Evolutionary conservation across 92 coral and sea anemone species (phyloP).

Genomic region (Ricordea florida): DNA sequence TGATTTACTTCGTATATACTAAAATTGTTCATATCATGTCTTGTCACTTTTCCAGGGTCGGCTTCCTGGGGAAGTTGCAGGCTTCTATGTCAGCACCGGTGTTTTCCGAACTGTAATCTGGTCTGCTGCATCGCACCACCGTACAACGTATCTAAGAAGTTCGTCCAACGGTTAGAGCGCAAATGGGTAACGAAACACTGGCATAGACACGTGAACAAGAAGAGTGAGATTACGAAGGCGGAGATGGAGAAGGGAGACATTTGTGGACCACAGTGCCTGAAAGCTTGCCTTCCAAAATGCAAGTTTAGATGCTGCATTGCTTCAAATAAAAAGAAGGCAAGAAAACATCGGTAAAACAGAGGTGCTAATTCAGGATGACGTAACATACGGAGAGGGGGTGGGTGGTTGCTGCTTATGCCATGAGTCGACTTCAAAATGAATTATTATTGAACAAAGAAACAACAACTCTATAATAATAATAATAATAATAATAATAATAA

Average conservation of each 20-base stretch:
- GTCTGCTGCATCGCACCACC: slow-evolving; percentile 91
- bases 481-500: too few relatives aligned
- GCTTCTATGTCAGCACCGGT: slow-evolving; percentile 80
- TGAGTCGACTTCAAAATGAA: too few relatives aligned
- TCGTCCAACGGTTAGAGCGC: background rate
- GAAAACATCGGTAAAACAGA: background rate
- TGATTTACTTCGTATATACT: too few relatives aligned
- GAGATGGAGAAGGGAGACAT: slow-evolving; percentile 35
- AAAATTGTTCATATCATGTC: too few relatives aligned
- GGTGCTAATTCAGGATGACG: background rate
- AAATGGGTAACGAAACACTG: background rate
- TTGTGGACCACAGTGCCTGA: slow-evolving; percentile 66
- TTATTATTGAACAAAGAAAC: too few relatives aligned
- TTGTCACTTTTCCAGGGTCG: slow-evolving; percentile 61
- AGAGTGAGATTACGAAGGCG: slow-evolving; percentile 22
- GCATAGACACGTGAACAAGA: slow-evolving; percentile 1
- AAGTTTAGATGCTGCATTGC: slow-evolving; percentile 89
- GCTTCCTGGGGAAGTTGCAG: slow-evolving; percentile 65
- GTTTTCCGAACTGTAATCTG: slow-evolving; percentile 87
- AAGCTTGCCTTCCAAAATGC: slow-evolving; percentile 82
- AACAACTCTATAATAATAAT: too few relatives aligned
- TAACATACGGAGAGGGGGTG: too few relatives aligned
- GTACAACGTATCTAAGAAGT: slow-evolving; percentile 44
- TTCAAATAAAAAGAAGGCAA: background rate
- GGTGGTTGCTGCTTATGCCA: too few relatives aligned